phyloP scores from a whole-genome alignment of 2,797 vertebrate genomes.

The Dicrostonyx torquatus region DNA sequence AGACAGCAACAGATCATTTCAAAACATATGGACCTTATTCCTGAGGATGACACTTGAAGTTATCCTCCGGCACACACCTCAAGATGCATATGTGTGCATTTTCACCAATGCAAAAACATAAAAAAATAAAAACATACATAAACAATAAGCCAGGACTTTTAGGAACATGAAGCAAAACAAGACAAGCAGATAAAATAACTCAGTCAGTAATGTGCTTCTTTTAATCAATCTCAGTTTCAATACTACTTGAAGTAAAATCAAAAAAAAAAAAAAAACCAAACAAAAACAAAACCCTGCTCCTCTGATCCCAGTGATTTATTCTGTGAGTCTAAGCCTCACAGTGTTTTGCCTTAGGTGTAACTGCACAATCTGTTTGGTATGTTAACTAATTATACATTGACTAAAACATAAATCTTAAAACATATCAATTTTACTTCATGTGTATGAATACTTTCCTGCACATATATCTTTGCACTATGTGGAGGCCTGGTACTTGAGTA shows the following conservation, averaged over 20 bases:
- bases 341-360: background rate
- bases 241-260: background rate
- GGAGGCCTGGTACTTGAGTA: background rate
- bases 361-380: background rate
- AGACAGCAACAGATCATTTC: background rate
- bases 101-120: background rate
- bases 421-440: background rate
- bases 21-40: background rate
- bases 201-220: background rate
- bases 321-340: background rate
- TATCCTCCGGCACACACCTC: no score
- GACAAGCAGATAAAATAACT: background rate
- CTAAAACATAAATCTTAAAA: background rate
- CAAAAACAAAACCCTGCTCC: background rate
- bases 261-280: background rate
- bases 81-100: no score
- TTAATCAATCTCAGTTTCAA: background rate
- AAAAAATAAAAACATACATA: no score
- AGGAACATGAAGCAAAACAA: background rate
- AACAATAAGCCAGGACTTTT: no score
- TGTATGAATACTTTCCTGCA: background rate
- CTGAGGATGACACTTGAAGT: background rate
- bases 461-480: background rate
- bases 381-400: background rate
- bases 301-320: background rate